Conservation (phyloP, 2,888 invertebrate genomes). For the Scrobipalpa atriplicella region DNA sequence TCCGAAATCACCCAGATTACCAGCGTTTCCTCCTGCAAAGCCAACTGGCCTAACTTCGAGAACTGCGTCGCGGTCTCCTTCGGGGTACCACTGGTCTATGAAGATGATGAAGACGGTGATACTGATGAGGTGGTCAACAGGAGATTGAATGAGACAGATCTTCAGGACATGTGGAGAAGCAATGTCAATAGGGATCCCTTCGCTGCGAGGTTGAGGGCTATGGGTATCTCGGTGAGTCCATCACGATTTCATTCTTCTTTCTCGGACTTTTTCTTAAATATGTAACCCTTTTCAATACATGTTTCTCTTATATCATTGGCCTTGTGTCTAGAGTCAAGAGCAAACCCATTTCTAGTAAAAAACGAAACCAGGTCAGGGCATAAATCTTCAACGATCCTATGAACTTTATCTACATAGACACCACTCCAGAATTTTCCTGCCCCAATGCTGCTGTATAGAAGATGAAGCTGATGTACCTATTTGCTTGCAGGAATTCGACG, state of each 20-base stretch:
- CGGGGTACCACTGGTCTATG: slow-evolving; percentile 62
- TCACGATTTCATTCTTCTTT: neutral
- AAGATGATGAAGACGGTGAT: slow-evolving; percentile 36
- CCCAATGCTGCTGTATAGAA: too few species aligned
- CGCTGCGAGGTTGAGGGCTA: slow-evolving; percentile 48
- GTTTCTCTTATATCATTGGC: too few species aligned
- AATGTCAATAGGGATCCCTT: slow-evolving; percentile 57
- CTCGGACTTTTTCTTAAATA: neutral
- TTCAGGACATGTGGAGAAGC: slow-evolving; percentile 64
- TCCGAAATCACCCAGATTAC: slow-evolving; percentile 62
- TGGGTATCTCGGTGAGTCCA: slow-evolving; percentile 61
- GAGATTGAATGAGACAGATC: slow-evolving; percentile 55
- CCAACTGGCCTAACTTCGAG: slow-evolving; percentile 70
- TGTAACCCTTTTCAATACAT: neutral
- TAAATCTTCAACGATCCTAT: too few species aligned
- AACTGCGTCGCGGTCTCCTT: slow-evolving; percentile 63
- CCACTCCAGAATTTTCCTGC: too few species aligned
- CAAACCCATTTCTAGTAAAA: too few species aligned
- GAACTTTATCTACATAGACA: too few species aligned
- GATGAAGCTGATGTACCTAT: too few species aligned
- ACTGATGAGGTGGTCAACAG: neutral
- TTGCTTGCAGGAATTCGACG: slow-evolving; percentile 64
- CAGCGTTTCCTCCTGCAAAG: slow-evolving; percentile 57
- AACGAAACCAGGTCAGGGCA: too few species aligned
- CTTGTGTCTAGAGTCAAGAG: too few species aligned